Evolutionary conservation across 1,140 invertebrate genomes (phyloP).

Genomic region (Scaptodrosophila lebanonensis): DNA sequence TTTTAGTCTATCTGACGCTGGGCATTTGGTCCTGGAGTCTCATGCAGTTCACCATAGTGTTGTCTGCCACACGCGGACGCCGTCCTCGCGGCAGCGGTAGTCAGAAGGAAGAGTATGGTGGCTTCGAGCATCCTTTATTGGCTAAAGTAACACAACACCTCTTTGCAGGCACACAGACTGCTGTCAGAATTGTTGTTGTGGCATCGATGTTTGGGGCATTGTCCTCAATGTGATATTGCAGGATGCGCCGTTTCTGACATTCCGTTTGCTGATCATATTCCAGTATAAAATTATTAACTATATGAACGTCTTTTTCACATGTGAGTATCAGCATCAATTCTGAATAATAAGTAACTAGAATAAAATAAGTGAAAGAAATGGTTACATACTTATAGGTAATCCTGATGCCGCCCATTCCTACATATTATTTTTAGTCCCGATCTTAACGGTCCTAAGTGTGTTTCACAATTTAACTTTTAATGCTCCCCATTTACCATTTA

Average conservation of each 20-base stretch:
- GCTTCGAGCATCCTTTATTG: background rate
- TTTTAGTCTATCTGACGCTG: conserved; percentile 86
- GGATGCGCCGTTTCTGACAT: conserved; percentile 91
- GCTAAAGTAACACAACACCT: background rate
- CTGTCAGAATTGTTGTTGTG: conserved; percentile 82
- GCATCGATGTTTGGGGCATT: conserved; percentile 90
- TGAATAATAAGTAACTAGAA: no score
- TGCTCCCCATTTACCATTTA: no score
- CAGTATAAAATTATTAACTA: conserved; percentile 93
- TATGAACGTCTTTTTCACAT: conserved; percentile 96
- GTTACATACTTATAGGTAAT: no score
- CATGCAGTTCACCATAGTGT: conserved; percentile 92
- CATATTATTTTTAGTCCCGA: no score
- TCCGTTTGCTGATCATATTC: conserved; percentile 88
- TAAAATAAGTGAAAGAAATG: no score
- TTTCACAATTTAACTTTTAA: no score
- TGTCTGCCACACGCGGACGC: conserved; percentile 90
- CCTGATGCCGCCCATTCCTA: no score
- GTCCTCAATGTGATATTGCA: conserved; percentile 86
- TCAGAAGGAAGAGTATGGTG: conserved; percentile 58
- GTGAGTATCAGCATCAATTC: no score
- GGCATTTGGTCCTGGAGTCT: conserved; percentile 93
- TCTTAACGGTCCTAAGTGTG: no score
- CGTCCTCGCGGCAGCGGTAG: conserved; percentile 69
- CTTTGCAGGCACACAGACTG: conserved; percentile 64